These are phyloP conservation scores for Hemistola chrysoprasaria DNA, from an alignment of 2,888 invertebrate genomes.

Conservation along the genomic window DNA sequence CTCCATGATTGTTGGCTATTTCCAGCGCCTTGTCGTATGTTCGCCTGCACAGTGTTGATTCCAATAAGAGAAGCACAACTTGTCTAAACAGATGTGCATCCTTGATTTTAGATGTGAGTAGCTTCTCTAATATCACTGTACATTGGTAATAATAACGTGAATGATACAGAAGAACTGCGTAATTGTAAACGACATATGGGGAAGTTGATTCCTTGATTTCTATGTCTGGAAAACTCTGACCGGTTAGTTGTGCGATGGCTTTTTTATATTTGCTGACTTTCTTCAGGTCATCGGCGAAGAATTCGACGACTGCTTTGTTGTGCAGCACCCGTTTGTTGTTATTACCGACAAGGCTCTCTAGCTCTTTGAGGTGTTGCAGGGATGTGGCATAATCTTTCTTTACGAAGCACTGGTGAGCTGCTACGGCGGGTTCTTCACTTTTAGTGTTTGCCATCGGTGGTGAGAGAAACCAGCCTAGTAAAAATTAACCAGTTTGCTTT, in stretches of 20 bases:
- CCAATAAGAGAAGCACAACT: constrained; percentile 62
- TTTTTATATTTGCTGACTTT: constrained; percentile 88
- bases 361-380: constrained; percentile 83
- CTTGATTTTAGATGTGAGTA: constrained; percentile 63
- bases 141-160: constrained; percentile 88
- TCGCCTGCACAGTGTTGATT: constrained; percentile 68
- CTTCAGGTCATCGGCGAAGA: constrained; percentile 87
- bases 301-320: constrained; percentile 92
- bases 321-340: constrained; percentile 89
- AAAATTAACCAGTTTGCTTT: too few relatives aligned
- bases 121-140: constrained; percentile 62
- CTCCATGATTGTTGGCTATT: constrained; percentile 61
- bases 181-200: constrained; percentile 86
- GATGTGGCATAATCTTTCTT: constrained; percentile 84
- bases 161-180: constrained; percentile 90
- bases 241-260: constrained; percentile 83
- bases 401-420: constrained; percentile 84
- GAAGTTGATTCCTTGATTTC: constrained; percentile 60
- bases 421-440: constrained; percentile 79
- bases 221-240: constrained; percentile 69
- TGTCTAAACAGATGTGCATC: constrained; percentile 63
- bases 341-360: constrained; percentile 82
- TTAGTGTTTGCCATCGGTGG: constrained; percentile 63
- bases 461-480: too few relatives aligned
- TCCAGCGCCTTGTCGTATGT: constrained; percentile 69